Percentiles rank a stretch among this genome's conserved stretches.
phyloP scores from a whole-genome alignment of 2,113 vertebrate species.

The Paedocypris sp. region DNA sequence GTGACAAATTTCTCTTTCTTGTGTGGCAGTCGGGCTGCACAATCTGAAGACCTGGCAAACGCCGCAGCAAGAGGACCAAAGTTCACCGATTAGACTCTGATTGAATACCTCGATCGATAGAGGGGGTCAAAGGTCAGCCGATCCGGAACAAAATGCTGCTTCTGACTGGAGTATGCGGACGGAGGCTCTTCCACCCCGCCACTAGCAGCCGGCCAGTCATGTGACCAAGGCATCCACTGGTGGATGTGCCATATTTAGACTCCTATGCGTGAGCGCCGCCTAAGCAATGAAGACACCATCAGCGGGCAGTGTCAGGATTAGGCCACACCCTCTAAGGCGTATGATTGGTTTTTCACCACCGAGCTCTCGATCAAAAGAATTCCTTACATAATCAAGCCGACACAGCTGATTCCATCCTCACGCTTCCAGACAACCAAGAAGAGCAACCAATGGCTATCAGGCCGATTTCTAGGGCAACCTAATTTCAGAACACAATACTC shows the following conservation, averaged over 20 bases:
- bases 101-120: constrained; percentile 5
- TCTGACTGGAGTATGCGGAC: neutral
- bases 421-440: no score
- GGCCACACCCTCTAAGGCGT: no score
- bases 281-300: constrained; percentile 14
- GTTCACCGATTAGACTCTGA: constrained; percentile 18
- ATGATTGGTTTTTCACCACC: no score
- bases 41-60: neutral
- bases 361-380: neutral
- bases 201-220: constrained; percentile 3
- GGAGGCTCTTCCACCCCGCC: neutral
- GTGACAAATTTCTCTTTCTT: constrained; percentile 16
- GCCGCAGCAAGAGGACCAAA: constrained; percentile 8
- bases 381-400: neutral
- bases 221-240: constrained; percentile 27
- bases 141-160: constrained; percentile 9
- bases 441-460: neutral
- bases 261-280: neutral
- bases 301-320: no score
- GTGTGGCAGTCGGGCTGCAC: neutral
- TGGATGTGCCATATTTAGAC: constrained; percentile 32
- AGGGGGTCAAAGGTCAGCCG: constrained; percentile 20
- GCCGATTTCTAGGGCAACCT: neutral
- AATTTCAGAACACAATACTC: neutral
- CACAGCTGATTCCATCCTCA: neutral